These are phyloP conservation scores for Limosa lapponica DNA, from an alignment of 2,797 vertebrate genomes.

Conservation along the genomic window DNA sequence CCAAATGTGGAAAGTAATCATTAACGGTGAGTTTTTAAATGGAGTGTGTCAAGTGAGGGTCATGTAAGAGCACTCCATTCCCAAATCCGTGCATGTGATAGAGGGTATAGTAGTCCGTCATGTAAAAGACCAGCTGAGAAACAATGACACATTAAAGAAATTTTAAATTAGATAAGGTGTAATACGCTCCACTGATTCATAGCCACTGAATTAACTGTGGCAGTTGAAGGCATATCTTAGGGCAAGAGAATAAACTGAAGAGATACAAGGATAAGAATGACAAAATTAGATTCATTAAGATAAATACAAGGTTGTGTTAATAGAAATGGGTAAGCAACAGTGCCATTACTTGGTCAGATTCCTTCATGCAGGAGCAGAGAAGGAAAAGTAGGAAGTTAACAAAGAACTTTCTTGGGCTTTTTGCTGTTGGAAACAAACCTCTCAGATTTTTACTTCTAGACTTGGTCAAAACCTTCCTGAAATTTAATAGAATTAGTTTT, in stretches of 20 bases:
- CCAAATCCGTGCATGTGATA: not conserved
- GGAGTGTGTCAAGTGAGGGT: not conserved
- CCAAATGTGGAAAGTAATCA: not conserved
- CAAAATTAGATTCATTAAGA: not conserved
- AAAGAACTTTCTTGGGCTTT: not conserved
- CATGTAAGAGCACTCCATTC: not conserved
- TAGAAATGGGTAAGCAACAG: not conserved
- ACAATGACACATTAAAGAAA: not conserved
- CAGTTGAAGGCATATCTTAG: not conserved
- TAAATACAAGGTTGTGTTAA: not conserved
- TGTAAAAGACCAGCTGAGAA: not conserved
- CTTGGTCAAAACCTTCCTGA: not conserved
- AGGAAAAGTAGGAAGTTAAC: not conserved
- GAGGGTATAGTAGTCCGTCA: not conserved
- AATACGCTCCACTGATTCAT: not conserved
- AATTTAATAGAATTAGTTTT: not conserved
- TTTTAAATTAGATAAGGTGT: not conserved
- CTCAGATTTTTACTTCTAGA: not conserved
- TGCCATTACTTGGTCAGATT: accelerated
- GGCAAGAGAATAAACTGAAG: not conserved
- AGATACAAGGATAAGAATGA: accelerated
- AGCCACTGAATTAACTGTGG: not conserved
- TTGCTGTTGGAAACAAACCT: not conserved
- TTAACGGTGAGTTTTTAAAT: not conserved
- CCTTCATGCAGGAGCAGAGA: not conserved